Percentiles rank a stretch among this genome's conserved stretches.
Evolutionary conservation across 2,888 invertebrate species (phyloP).

Genomic region (Habrosyne pyritoides): DNA sequence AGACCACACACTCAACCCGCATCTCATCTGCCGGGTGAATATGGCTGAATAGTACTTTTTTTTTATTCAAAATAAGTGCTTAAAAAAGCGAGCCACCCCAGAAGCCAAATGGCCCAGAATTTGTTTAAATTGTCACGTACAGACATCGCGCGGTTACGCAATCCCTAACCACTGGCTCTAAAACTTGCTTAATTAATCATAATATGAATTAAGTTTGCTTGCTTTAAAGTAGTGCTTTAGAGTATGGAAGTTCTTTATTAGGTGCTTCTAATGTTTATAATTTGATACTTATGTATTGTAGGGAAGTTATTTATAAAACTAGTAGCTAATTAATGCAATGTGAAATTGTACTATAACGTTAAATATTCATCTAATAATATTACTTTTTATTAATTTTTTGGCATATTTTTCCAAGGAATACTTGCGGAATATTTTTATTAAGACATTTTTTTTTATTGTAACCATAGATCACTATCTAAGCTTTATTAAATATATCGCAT

Average conservation of each 20-base stretch:
- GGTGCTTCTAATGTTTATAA: not conserved
- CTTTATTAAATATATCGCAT: too few species aligned
- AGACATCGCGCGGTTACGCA: conserved; percentile 78
- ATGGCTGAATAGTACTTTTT: conserved; percentile 60
- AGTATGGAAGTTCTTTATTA: not conserved
- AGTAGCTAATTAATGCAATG: too few species aligned
- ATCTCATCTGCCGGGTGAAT: conserved; percentile 65
- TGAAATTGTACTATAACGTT: not conserved
- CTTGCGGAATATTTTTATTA: too few species aligned
- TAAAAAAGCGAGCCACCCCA: conserved; percentile 76
- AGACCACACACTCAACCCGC: conserved; percentile 78
- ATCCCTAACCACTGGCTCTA: conserved; percentile 59
- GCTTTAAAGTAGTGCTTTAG: not conserved
- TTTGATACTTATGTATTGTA: too few species aligned
- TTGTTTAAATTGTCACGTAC: conserved; percentile 84
- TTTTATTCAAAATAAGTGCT: conserved; percentile 78
- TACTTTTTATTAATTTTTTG: too few species aligned
- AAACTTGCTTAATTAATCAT: conserved; percentile 43
- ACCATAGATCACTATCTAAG: too few species aligned
- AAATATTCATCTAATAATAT: too few species aligned
- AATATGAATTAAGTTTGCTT: not conserved
- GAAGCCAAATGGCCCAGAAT: conserved; percentile 83
- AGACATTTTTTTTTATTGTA: too few species aligned
- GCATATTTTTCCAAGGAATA: too few species aligned
- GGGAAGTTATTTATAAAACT: too few species aligned